Conservation (phyloP, 2,797 vertebrate genomes). For the Spinibarbus caldwelli region DNA sequence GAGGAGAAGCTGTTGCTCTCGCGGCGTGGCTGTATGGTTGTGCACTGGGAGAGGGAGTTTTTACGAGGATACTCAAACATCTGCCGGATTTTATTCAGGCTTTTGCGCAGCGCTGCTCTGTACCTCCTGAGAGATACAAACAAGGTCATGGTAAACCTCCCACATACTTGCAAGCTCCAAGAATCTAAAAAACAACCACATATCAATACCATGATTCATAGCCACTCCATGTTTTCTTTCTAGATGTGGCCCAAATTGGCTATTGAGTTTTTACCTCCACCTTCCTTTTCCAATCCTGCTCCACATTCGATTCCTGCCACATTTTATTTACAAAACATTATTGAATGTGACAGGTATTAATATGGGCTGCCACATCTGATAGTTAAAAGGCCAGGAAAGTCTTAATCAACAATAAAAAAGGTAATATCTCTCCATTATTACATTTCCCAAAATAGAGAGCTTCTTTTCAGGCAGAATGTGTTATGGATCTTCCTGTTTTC, state of each 20-base stretch:
- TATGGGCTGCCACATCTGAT: conserved; percentile 19
- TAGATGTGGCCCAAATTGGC: neutral
- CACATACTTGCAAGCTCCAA: conserved; percentile 11
- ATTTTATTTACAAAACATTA: neutral
- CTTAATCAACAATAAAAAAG: conserved; percentile 15
- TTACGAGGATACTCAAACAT: conserved; percentile 50
- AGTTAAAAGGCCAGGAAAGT: neutral
- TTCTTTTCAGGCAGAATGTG: conserved; percentile 6
- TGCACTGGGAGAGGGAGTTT: conserved; percentile 59
- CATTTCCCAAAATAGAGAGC: conserved; percentile 12
- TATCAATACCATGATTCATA: conserved; percentile 17
- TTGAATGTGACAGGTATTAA: conserved; percentile 2
- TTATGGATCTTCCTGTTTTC: neutral
- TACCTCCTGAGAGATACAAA: conserved; percentile 73
- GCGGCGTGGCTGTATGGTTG: conserved; percentile 48
- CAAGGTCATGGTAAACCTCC: conserved; percentile 49
- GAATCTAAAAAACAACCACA: conserved; percentile 9
- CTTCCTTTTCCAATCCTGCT: neutral
- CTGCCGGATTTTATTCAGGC: conserved; percentile 63
- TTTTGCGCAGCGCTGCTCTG: conserved; percentile 64
- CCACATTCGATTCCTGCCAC: conserved; percentile 13
- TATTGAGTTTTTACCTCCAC: neutral
- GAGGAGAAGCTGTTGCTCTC: conserved; percentile 53
- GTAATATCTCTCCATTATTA: conserved; percentile 14
- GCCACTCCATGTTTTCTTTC: neutral